Conservation (phyloP, 2,113 vertebrate genomes). For the Amphilophus citrinellus region DNA sequence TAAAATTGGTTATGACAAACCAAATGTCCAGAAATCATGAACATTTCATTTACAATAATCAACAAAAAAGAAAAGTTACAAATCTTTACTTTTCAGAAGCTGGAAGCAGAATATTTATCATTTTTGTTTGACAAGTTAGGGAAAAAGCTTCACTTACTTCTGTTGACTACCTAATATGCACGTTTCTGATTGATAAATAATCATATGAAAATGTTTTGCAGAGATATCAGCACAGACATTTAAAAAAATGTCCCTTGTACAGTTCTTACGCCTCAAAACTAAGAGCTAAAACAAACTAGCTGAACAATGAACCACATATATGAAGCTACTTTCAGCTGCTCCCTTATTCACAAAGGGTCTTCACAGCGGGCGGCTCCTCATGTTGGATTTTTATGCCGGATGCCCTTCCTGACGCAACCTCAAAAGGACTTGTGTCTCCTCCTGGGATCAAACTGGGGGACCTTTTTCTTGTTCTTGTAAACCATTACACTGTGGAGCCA, state of each 20-base stretch:
- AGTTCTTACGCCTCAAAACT: background rate
- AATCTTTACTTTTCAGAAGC: too few species aligned
- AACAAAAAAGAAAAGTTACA: background rate
- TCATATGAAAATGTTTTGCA: too few species aligned
- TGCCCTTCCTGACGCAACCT: background rate
- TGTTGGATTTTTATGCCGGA: background rate
- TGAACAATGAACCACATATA: background rate
- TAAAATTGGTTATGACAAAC: background rate
- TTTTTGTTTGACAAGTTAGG: too few species aligned
- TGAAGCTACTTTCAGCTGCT: background rate
- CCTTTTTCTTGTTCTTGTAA: background rate
- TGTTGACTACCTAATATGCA: too few species aligned
- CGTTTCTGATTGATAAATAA: too few species aligned
- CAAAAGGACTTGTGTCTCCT: background rate
- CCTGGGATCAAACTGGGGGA: background rate
- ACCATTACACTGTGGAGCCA: fast-evolving
- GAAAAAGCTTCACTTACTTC: too few species aligned
- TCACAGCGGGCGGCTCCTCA: background rate
- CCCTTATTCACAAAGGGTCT: background rate
- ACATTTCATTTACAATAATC: fast-evolving
- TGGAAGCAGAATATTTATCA: too few species aligned
- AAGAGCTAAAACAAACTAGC: background rate
- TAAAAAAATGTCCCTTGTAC: too few species aligned
- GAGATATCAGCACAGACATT: too few species aligned
- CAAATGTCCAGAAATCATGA: background rate